Percentiles rank a stretch among this genome's conserved stretches.
Evolutionary conservation across 2,113 vertebrate species (phyloP).

Genomic region (Protobothrops mucrosquamatus): DNA sequence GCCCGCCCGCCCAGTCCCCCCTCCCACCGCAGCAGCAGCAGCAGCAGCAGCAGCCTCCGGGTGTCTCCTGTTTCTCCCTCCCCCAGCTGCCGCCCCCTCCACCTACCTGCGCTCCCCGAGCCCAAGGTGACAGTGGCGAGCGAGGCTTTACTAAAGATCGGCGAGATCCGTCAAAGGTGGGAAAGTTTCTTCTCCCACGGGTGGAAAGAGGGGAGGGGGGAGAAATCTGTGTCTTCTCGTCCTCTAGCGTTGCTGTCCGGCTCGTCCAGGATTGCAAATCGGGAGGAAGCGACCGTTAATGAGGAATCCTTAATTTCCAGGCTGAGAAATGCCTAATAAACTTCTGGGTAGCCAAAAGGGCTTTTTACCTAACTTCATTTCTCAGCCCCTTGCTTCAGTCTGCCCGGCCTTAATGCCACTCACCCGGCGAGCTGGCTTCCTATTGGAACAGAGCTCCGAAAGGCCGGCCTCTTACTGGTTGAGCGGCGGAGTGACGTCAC

Average conservation of each 20-base stretch:
- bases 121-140: constrained; percentile 24
- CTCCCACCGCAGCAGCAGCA: not conserved
- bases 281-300: constrained; percentile 46
- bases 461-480: constrained; percentile 51
- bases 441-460: constrained; percentile 54
- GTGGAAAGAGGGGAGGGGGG: not conserved
- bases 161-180: constrained; percentile 41
- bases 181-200: constrained; percentile 34
- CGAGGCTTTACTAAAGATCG: constrained; percentile 46
- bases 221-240: constrained; percentile 19
- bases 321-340: constrained; percentile 66
- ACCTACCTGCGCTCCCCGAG: constrained; percentile 67
- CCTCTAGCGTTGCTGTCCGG: constrained; percentile 34
- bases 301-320: constrained; percentile 61
- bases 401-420: constrained; percentile 61
- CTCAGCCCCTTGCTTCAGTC: constrained; percentile 31
- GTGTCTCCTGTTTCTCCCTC: not conserved
- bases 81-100: not conserved
- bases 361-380: constrained; percentile 72
- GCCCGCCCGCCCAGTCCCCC: not conserved
- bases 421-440: constrained; percentile 42
- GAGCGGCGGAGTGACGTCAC: constrained; percentile 14
- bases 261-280: constrained; percentile 41
- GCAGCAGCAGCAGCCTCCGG: not conserved
- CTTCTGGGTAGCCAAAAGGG: constrained; percentile 64